Evolutionary conservation across 2,888 invertebrate genomes (phyloP), one percentile per base, ranked within the genome.

Genomic region (Lochmaea crataegi): DNA sequence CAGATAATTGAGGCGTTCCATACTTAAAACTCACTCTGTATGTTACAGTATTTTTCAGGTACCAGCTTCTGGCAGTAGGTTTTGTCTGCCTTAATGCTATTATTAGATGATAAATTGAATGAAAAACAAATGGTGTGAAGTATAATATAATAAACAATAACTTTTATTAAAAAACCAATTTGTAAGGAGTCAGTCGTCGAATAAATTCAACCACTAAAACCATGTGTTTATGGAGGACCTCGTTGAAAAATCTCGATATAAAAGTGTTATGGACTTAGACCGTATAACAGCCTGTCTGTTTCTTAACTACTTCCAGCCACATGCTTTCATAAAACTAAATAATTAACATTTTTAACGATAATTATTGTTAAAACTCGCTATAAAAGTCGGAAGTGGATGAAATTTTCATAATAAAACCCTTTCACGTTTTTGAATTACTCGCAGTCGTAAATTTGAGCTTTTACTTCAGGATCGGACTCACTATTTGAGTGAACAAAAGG

Each of bases 321-420:
- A 74, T 74, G 74, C 74, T 70, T 73, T 67, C 60, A 70, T 73
- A 70, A 73, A 73, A 73, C 69, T 74, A 76, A 76, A 73, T 69
- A 71, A 73, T 76, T 73, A 73, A 76, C 68, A 51, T 66, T 75
- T 76, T 73, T 73, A 75, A 75, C 76, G 76, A 75, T 76, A 75
- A 76, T 75, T 73, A 75, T 72, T 75, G 72, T 75, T 80, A 77
- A 79, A 78, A 77, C 74, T 76, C 73, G 75, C 77, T 76, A 78
- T 80, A 79, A 80, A 79, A 75, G 79, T 79, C 79, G 80, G 80
- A 80, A 79, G 79, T 76, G 72, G 73, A 70, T 63, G 75, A 70
- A 72, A 76, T 79, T 79, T 78, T 78, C 77, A 80, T 77, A 80
- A 79, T 77, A 76, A 75, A 78, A 79, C 72, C 77, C 78, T 74